These are phyloP conservation scores for Adelphocoris suturalis DNA, from an alignment of 2,888 invertebrate genomes.

Conservation along the genomic window DNA sequence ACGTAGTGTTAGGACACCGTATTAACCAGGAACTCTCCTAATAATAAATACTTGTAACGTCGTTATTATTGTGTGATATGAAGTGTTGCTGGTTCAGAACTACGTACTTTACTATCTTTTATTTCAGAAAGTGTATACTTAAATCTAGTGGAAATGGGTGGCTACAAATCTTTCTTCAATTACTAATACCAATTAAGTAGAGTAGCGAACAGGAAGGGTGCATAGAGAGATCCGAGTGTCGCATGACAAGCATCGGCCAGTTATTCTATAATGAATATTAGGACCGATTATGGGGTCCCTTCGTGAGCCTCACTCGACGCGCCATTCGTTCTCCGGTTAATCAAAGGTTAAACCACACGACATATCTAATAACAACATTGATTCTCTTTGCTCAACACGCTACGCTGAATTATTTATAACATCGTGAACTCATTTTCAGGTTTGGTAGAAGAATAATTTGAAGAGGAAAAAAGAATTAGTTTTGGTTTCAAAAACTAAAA, in stretches of 20 bases:
- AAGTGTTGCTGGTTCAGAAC: too few relatives aligned
- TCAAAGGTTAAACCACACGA: constrained; percentile 60
- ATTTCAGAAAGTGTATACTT: too few relatives aligned
- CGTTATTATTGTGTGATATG: too few relatives aligned
- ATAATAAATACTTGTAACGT: too few relatives aligned
- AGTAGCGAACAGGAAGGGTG: background rate
- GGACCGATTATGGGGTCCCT: constrained; percentile 29
- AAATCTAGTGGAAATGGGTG: too few relatives aligned
- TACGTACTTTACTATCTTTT: too few relatives aligned
- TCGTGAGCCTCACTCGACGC: constrained; percentile 7
- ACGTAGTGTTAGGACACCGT: too few relatives aligned
- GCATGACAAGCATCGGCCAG: background rate
- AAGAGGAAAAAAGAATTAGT: too few relatives aligned
- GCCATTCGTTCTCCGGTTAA: constrained; percentile 32
- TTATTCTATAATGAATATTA: constrained; percentile 56
- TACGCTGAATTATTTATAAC: constrained; percentile 43
- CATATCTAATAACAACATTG: constrained; percentile 56
- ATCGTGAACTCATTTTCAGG: background rate
- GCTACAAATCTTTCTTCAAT: background rate
- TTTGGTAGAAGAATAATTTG: background rate
- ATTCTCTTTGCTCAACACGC: constrained; percentile 37
- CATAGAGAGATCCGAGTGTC: background rate
- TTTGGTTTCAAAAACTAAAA: too few relatives aligned
- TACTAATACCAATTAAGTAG: background rate
- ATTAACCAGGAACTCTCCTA: too few relatives aligned